A percentile compares a stretch with the other conserved stretches of the same genome.
Conservation (phyloP, 2,113 vertebrate species). For the Corythaeola cristata region DNA sequence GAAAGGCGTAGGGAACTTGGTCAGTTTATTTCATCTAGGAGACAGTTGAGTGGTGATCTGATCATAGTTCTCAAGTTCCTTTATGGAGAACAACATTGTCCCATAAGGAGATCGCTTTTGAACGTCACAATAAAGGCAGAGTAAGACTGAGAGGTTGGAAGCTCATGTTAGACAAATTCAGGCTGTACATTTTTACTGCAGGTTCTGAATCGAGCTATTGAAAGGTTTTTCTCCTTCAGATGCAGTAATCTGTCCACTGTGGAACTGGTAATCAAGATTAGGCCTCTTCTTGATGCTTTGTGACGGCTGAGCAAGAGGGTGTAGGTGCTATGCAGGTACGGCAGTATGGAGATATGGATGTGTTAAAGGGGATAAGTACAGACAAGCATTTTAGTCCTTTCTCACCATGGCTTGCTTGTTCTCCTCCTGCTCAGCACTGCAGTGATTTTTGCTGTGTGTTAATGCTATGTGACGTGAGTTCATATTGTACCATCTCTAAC, state of each 20-base stretch:
- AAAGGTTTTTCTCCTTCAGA: background rate
- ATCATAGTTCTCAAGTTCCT: background rate
- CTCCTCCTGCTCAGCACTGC: background rate
- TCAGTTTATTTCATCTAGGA: background rate
- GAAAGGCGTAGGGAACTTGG: background rate
- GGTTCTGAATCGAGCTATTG: background rate
- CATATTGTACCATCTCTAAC: background rate
- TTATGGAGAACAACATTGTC: background rate
- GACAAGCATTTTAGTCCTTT: background rate
- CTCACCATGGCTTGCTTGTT: background rate
- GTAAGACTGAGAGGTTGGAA: background rate
- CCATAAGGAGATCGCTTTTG: background rate
- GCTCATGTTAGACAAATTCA: background rate
- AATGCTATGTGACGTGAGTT: background rate
- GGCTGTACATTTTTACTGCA: background rate
- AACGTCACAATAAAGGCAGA: background rate
- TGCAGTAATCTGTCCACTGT: background rate
- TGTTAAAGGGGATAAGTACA: background rate
- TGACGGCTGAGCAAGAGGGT: background rate
- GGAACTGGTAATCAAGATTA: background rate
- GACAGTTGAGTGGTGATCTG: background rate
- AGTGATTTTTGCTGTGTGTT: background rate
- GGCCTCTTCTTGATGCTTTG: background rate
- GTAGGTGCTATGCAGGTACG: background rate
- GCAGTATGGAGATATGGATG: background rate